Base-by-base conservation (phyloP, 2,113 vertebrate species). In the Pterocles orientalis region DNA sequence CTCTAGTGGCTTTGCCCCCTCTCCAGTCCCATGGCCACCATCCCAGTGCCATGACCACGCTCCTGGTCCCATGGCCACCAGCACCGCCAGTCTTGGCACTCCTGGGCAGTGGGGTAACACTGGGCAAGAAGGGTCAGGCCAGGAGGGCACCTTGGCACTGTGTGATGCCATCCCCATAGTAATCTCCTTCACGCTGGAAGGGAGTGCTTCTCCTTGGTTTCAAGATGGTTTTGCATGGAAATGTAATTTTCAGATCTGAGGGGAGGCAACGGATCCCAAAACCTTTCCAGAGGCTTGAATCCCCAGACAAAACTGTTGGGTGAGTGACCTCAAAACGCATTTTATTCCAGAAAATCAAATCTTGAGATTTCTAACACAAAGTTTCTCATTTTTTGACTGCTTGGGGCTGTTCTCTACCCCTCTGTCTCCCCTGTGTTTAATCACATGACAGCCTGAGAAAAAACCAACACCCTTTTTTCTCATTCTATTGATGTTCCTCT, bases 1-100 rank as follows among this genome's bases (percentile, higher is more conserved):
- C 95, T 90, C 95, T 93, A 94, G 97, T 93, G 97, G 96, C 68
- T 79, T 48, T 56, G 81, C 89, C 77, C 69, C 34, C 61, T 45
- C 66, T 12, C 24, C 0, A 1, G 29, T 58, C 43, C 48, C 58
- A 36, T 1, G 10, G 73, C 69, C 72, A 73, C 39, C 39, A 36
- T 48, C 31, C 70, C 41, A 41, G 41, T 41, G 41, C 41, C 41
- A 41, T 41, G 41, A 41, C 41, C 41, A 41, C 41, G 14, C 41
- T 41, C 41, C 41, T 14, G 41, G 41, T 41, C 41, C 41, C 41
- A 41, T 41, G 41, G 41, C 51, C 13, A 24, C 25, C 1, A 13
- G 43, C 88, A 29, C 84, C 17, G 57, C 68, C 84, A 45, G 60
- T 41, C 26, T 45, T 28, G 83, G 21, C 6, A 3, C 39, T 45